These are phyloP conservation scores for Fregetta grallaria DNA, from an alignment of 2,113 vertebrate genomes.

Conservation along the genomic window DNA sequence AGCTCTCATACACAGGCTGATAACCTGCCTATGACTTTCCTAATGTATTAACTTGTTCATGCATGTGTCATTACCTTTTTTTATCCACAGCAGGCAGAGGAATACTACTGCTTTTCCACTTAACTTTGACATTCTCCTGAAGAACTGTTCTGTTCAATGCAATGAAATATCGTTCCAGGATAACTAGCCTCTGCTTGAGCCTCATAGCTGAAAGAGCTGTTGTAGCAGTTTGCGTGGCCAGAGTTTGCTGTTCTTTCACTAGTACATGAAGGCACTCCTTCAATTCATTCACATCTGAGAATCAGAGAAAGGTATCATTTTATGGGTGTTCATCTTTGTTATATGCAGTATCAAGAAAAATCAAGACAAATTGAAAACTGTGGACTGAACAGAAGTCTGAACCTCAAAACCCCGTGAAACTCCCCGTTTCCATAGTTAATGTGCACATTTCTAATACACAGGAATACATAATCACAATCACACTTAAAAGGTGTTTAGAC, in stretches of 20 bases:
- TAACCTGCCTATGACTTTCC: not conserved
- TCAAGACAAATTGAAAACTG: not conserved
- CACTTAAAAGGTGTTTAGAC: not conserved
- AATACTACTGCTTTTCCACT: constrained; percentile 86
- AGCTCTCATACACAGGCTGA: not conserved
- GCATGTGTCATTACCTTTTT: constrained; percentile 80
- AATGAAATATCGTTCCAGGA: constrained; percentile 95
- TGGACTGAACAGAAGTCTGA: not conserved
- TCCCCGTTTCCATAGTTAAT: not conserved
- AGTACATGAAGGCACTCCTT: constrained; percentile 92
- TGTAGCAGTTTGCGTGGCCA: constrained; percentile 87
- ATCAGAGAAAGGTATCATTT: not conserved
- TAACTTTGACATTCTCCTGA: constrained; percentile 89
- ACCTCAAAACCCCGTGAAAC: not conserved
- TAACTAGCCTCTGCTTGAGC: constrained; percentile 90
- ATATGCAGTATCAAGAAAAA: not conserved
- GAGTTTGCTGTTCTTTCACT: constrained; percentile 91
- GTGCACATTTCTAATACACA: not conserved
- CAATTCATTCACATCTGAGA: constrained; percentile 85
- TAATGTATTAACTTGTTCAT: not conserved
- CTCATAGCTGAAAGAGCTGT: constrained; percentile 90
- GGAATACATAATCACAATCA: not conserved
- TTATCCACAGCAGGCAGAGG: constrained; percentile 87
- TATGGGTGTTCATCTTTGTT: not conserved
- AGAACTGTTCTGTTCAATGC: constrained; percentile 93